Evolutionary conservation across 2,113 vertebrate species (phyloP), one percentile per base, ranked within the genome.

Genomic region (Dolichallabes microphthalmus): DNA sequence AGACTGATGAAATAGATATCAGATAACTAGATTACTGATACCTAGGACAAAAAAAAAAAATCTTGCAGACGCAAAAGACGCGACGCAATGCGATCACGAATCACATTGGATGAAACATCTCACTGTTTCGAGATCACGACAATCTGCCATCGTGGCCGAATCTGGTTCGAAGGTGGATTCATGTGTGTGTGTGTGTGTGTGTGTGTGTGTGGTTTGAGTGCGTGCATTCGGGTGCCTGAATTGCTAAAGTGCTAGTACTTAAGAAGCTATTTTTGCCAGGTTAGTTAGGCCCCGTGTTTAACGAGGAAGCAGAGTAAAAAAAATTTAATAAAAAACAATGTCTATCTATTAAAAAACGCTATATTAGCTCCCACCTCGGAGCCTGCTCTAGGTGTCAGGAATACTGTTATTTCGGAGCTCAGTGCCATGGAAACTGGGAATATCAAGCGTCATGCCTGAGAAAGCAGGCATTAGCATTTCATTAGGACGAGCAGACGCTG

Each of bases 61-160:
- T 50, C 45, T 14, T 50, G 2, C 13, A 76, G 53, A 39, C 1
- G 20, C 53, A 25, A 79, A 64, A 64, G 50, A 58, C 9, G 61
- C 57, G 78, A 45, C 25, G 27, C 35, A 71, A 81, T 71, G 81
- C 85, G 35, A 83, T 88, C 87, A 89, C 84, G 87, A 88, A 77
- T 90, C 90, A 45, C 45, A 45, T 45, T 45, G 45, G 45, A 45
- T 45, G 45, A 45, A 45, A 45, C 45, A 91, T 91, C 92, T 89
- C 89, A 92, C 91, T 91, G 88, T 94, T 93, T 91, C 90, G 9
- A 78, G 90, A 89, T 89, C 88, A 79, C 86, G 88, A 88, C 87
- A 91, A 92, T 90, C 90, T 90, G 90, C 92, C 85, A 86, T 89
- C 69, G 88, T 75, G 90, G 87, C 85, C 89, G 69, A 91, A 89